Evolutionary conservation across 2,797 vertebrate species (phyloP), one percentile per base, ranked within the genome.

Genomic region (Erpetoichthys calabaricus): DNA sequence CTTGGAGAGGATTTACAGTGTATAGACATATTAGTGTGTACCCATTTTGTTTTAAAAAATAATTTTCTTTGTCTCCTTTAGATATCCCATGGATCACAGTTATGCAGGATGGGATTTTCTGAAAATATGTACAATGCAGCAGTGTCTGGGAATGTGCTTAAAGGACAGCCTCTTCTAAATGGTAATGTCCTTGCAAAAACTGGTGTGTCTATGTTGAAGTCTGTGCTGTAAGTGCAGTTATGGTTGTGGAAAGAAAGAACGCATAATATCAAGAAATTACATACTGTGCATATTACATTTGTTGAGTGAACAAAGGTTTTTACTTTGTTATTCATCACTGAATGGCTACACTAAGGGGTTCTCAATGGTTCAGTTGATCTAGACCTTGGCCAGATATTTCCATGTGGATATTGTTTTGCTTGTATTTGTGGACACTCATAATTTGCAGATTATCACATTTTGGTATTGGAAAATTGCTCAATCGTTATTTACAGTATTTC

Each of bases 61-160:
- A 44, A 4, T 9, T 2, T 44, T 57, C 51, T 60, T 51, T 44
- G 42, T 65, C 71, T 72, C 73, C 67, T 47, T 73, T 71, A 79
- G 77, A 57, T 71, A 44, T 78, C 82, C 72, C 85, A 95, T 75
- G 89, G 84, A 77, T 79, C 81, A 70, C 71, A 76, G 64, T 80
- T 84, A 73, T 97, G 93, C 87, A 90, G 78, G 77, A 90, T 89
- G 68, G 92, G 93, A 78, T 97, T 98, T 85, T 86, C 89, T 70
- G 87, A 97, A 87, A 91, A 92, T 65, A 81, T 87, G 65, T 93
- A 94, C 83, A 84, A 80, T 60, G 89, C 79, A 72, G 49, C 59
- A 62, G 74, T 97, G 69, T 82, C 91, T 42, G 87, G 82, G 72
- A 83, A 73, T 55, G 64, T 88, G 52, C 84, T 78, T 45, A 78